Evolutionary conservation across 2,797 vertebrate genomes (phyloP), one percentile per base, ranked within the genome.

Genomic region (Muscicapa comitata): DNA sequence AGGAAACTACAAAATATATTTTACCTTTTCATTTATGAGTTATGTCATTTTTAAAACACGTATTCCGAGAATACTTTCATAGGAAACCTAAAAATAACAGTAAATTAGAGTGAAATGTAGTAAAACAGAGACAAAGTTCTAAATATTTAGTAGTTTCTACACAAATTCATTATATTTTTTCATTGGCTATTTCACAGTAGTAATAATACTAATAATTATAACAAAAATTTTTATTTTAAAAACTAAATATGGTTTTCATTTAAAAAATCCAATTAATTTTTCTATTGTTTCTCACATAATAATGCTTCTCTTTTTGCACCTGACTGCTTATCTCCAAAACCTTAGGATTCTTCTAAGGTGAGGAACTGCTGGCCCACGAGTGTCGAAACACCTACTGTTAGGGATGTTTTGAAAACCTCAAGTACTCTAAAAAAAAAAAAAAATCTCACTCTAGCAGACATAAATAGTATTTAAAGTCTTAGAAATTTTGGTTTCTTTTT

Each of bases 1-100:
- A 57, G n/a, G 13, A 68, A 57, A 33, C 19, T 20, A n/a, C 79
- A 68, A 58, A 2, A 1, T 66, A 6, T 47, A 48, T 66, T 58
- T 87, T 48, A 21, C 3, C 1, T 61, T 82, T 90, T 73, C 1
- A 28, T 78, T 83, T 51, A 54, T 40, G 2, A 28, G 31, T 37
- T 21, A 24, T 50, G 7, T 66, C 3, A 20, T 31, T 33, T 67
- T 71, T 51, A 5, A 31, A 66, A 31, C 13, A 25, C 0, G 0
- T 51, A n/a, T 53, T 80, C 81, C 11, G 16, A 75, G 20, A 81
- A 82, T 33, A 82, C 53, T 38, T 53, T 63, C 42, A 31, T 40
- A 15, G 11, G 13, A 59, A 37, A 3, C 3, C 1, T 62, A 35
- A 80, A 88, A 59, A 31, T 55, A 33, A 35, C 1, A 40, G 14